Conservation (phyloP, 2,888 invertebrate genomes). For the Dynastes hyllus region DNA sequence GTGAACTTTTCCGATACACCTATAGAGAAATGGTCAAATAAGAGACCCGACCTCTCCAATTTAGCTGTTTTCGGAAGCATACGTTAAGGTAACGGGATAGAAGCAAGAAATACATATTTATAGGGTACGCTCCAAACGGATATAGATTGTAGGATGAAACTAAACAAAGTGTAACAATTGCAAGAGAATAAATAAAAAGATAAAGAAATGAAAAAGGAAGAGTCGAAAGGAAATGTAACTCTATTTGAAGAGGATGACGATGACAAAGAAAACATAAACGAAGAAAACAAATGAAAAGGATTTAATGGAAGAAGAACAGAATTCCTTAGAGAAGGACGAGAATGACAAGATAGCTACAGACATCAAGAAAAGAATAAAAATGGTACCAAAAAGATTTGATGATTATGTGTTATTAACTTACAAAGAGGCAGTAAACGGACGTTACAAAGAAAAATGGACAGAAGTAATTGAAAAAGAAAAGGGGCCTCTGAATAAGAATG, state of each 20-base stretch:
- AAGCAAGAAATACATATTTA: conserved; percentile 57
- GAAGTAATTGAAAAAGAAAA: too few relatives aligned
- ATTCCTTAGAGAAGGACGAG: background rate
- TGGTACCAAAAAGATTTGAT: conserved; percentile 8
- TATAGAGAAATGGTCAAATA: conserved; percentile 60
- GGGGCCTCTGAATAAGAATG: too few relatives aligned
- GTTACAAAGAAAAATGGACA: too few relatives aligned
- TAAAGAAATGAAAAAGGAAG: background rate
- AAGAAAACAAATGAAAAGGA: conserved; percentile 4
- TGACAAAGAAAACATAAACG: conserved; percentile 8
- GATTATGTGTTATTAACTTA: conserved; percentile 22
- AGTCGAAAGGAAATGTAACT: background rate
- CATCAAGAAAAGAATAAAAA: conserved; percentile 13
- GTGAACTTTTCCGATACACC: conserved; percentile 55
- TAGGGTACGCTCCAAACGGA: conserved; percentile 29
- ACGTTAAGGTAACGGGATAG: conserved; percentile 59
- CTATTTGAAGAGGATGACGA: background rate
- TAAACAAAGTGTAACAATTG: conserved; percentile 12
- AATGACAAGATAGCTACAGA: conserved; percentile 4
- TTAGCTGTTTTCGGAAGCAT: conserved; percentile 62
- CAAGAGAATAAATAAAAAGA: background rate
- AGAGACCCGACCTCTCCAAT: conserved; percentile 59
- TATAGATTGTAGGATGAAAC: conserved; percentile 19
- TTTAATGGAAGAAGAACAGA: background rate
- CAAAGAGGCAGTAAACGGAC: conserved; percentile 3